Evolutionary conservation across 2,888 invertebrate species (phyloP).

Genomic region (Coenonympha glycerion): DNA sequence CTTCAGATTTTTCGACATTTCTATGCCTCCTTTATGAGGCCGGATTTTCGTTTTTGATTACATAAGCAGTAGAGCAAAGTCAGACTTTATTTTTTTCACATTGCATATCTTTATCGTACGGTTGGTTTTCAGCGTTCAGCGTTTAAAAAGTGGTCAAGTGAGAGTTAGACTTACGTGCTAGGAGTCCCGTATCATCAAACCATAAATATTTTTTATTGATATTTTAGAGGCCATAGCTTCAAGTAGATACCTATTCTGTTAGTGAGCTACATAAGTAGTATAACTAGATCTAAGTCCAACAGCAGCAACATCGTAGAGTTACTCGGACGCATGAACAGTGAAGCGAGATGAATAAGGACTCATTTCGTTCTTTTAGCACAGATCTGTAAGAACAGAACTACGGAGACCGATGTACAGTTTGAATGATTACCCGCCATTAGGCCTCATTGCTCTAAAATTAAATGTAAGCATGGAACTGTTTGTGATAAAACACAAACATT

Average conservation of each 20-base stretch:
- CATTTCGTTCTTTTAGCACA: no score
- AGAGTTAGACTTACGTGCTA: no score
- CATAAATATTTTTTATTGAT: no score
- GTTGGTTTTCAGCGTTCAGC: background rate
- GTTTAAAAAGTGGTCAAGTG: no score
- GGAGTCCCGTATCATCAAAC: no score
- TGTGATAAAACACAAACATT: constrained; percentile 23
- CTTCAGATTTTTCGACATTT: constrained; percentile 28
- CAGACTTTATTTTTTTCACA: background rate
- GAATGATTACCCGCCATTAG: background rate
- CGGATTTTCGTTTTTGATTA: constrained; percentile 11
- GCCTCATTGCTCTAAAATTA: constrained; percentile 1
- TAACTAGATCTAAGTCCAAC: no score
- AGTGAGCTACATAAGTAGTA: no score
- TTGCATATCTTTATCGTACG: background rate
- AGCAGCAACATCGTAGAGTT: no score
- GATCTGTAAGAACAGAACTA: background rate
- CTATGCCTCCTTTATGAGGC: constrained; percentile 19
- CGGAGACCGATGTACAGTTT: background rate
- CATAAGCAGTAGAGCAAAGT: constrained; percentile 1
- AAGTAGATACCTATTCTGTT: no score
- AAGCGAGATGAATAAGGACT: no score
- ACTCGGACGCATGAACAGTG: no score
- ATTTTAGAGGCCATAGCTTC: no score
- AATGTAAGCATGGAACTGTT: constrained; percentile 8